These are phyloP conservation scores for Diplodus puntazzo DNA, from an alignment of 2,797 vertebrate species.

Conservation along the genomic window DNA sequence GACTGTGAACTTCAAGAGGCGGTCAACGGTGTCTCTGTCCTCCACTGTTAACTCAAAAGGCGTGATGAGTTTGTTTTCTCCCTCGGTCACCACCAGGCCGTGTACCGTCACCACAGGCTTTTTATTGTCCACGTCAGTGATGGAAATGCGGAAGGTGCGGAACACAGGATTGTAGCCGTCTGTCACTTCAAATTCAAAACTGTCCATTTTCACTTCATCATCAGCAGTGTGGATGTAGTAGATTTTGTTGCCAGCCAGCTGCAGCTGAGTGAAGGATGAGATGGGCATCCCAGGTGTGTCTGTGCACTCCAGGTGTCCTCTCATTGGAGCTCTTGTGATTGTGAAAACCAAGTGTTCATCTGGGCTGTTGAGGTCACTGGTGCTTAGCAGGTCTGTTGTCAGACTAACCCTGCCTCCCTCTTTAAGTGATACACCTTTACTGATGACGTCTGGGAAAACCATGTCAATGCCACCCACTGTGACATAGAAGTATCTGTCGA, in stretches of 20 bases:
- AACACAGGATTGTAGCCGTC: conserved; percentile 97
- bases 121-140: conserved; percentile 96
- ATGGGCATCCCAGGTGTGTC: conserved; percentile 91
- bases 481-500: conserved; percentile 98
- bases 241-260: conserved; percentile 95
- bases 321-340: conserved; percentile 92
- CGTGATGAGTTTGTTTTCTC: conserved; percentile 93
- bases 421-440: conserved; percentile 95
- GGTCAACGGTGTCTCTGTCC: conserved; percentile 93
- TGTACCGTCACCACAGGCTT: conserved; percentile 94
- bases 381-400: conserved; percentile 96
- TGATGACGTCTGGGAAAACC: conserved; percentile 95
- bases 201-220: conserved; percentile 97
- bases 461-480: conserved; percentile 93
- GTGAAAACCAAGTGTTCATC: conserved; percentile 96
- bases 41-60: conserved; percentile 96
- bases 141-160: conserved; percentile 96
- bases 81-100: conserved; percentile 89
- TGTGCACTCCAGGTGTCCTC: conserved; percentile 95
- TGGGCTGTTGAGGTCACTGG: conserved; percentile 96
- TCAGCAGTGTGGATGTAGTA: conserved; percentile 96
- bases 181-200: conserved; percentile 97
- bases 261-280: conserved; percentile 93
- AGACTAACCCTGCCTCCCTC: conserved; percentile 95
- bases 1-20: conserved; percentile 89